phyloP scores from a whole-genome alignment of 2,113 vertebrate species.

The Ameiurus melas region DNA sequence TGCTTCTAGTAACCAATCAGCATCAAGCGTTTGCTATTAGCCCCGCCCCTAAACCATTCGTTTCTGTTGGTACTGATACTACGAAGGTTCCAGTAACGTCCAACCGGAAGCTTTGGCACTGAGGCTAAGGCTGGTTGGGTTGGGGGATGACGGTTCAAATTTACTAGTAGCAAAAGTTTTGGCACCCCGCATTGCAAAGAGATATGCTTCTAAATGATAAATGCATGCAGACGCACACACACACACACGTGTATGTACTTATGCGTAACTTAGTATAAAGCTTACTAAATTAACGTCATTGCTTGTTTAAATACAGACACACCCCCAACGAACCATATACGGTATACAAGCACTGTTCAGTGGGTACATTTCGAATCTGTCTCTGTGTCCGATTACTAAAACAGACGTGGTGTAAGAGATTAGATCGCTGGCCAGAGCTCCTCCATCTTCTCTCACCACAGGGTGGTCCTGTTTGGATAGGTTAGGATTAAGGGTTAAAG shows the following conservation, averaged over 20 bases:
- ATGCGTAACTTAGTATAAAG: background rate
- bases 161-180: background rate
- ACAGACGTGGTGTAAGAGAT: conserved; percentile 5
- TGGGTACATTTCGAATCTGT: background rate
- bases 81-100: background rate
- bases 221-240: background rate
- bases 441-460: conserved; percentile 42
- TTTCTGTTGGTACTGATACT: background rate
- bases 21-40: background rate
- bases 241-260: background rate
- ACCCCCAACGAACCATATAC: background rate
- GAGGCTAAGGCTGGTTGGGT: too few species aligned
- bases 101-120: background rate
- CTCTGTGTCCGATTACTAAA: background rate
- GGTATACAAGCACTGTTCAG: background rate
- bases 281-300: background rate
- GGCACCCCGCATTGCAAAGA: background rate
- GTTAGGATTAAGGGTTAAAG: conserved; percentile 19
- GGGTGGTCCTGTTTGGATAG: conserved; percentile 54
- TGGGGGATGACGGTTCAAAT: background rate
- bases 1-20: background rate
- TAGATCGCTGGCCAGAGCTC: conserved; percentile 10
- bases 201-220: background rate
- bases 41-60: background rate
- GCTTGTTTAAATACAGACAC: background rate